These are phyloP conservation scores for Amphipoea lucens DNA, from an alignment of 2,888 invertebrate genomes.

Conservation along the genomic window DNA sequence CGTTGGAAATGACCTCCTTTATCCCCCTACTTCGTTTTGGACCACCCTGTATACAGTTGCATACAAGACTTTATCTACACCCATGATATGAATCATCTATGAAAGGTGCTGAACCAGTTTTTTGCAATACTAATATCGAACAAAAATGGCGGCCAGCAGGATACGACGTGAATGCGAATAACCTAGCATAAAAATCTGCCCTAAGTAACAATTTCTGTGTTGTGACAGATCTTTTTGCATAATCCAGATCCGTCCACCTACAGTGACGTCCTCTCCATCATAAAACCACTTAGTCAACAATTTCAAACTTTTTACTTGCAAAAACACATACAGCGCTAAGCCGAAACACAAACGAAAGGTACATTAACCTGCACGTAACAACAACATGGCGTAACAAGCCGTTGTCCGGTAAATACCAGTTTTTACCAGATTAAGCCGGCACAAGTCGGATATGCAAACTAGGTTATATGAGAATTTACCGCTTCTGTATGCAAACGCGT, in stretches of 20 bases:
- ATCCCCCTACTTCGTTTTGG: too few species aligned
- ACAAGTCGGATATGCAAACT: slow-evolving; percentile 80
- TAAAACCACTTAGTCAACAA: slow-evolving; percentile 26
- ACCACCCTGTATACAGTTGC: too few species aligned
- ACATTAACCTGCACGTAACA: slow-evolving; percentile 67
- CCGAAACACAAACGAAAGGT: slow-evolving; percentile 66
- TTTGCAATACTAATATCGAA: too few species aligned
- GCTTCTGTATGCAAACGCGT: slow-evolving; percentile 71
- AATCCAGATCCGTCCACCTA: background rate
- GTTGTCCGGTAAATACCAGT: slow-evolving; percentile 82
- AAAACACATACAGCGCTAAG: slow-evolving; percentile 52
- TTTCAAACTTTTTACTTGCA: slow-evolving; percentile 47
- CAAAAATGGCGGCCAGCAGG: too few species aligned
- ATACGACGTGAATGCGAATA: too few species aligned
- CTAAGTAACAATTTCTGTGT: background rate
- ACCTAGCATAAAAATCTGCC: background rate
- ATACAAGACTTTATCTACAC: too few species aligned
- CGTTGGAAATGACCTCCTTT: too few species aligned
- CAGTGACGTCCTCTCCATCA: slow-evolving; percentile 16
- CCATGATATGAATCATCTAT: too few species aligned
- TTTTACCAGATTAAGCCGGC: slow-evolving; percentile 81
- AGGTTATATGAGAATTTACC: slow-evolving; percentile 80
- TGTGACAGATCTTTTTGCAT: background rate
- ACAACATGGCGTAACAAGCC: slow-evolving; percentile 72
- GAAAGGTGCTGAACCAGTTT: too few species aligned